phyloP scores from a whole-genome alignment of 2,888 invertebrate genomes.

The Teleogryllus oceanicus region DNA sequence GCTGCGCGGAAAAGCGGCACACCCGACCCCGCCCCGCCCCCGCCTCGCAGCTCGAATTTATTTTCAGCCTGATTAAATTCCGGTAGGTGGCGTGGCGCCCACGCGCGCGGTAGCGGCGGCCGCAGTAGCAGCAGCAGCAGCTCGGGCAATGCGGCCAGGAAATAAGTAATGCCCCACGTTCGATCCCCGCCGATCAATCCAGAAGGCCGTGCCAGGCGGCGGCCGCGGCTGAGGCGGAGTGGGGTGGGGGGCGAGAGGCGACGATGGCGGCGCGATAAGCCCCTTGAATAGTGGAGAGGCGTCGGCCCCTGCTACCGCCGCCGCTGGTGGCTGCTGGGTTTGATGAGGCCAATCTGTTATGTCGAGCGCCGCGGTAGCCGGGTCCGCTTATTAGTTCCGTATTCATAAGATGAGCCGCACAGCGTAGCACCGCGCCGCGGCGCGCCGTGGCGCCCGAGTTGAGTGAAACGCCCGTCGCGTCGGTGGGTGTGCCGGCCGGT shows the following conservation, averaged over 20 bases:
- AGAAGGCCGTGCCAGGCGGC: not conserved
- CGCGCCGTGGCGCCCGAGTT: not conserved
- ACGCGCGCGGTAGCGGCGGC: too few species aligned
- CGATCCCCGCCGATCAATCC: not conserved
- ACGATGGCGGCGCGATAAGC: not conserved
- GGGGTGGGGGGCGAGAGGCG: not conserved
- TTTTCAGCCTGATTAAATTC: too few species aligned
- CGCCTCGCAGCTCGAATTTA: too few species aligned
- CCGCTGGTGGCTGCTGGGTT: not conserved
- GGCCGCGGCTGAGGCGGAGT: too few species aligned
- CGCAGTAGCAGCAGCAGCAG: not conserved
- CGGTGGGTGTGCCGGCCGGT: not conserved
- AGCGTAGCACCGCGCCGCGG: too few species aligned
- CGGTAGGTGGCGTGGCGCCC: too few species aligned
- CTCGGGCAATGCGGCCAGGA: not conserved
- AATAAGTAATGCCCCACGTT: not conserved
- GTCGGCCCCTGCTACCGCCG: too few species aligned
- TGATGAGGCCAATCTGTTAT: conserved; percentile 1
- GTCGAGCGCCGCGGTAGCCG: not conserved
- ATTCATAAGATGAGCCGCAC: not conserved
- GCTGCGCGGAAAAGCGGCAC: too few species aligned
- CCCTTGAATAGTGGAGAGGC: not conserved
- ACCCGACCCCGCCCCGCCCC: too few species aligned
- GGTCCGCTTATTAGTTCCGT: not conserved
- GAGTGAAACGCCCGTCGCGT: not conserved